Evolutionary conservation across 2,888 invertebrate species (phyloP).

Genomic region (Eubasilissa splendida): DNA sequence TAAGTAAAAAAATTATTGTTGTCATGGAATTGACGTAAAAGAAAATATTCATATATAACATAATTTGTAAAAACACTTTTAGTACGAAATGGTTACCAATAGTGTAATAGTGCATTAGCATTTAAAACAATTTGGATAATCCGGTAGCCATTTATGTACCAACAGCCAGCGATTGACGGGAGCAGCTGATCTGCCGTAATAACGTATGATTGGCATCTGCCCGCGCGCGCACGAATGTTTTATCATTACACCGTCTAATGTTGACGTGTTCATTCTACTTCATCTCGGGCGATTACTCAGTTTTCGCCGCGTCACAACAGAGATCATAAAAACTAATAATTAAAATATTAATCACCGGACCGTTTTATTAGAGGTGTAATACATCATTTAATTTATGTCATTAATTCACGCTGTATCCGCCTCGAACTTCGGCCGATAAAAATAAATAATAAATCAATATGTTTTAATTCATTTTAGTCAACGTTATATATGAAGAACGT

Average conservation of each 20-base stretch:
- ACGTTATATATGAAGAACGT: constrained; percentile 26
- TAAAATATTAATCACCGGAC: constrained; percentile 37
- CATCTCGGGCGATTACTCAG: constrained; percentile 37
- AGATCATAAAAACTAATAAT: constrained; percentile 32
- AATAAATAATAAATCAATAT: constrained; percentile 23
- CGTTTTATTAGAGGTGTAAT: constrained; percentile 37
- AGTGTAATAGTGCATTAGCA: too few species aligned
- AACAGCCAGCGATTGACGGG: neutral
- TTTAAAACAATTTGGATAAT: too few species aligned
- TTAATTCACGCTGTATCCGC: constrained; percentile 33
- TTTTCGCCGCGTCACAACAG: constrained; percentile 37
- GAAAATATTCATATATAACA: too few species aligned
- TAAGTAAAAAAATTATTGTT: too few species aligned
- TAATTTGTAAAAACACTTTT: too few species aligned
- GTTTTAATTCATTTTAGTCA: constrained; percentile 16
- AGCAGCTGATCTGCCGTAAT: constrained; percentile 43
- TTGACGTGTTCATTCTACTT: constrained; percentile 52
- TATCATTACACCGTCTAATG: constrained; percentile 47
- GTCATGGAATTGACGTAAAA: too few species aligned
- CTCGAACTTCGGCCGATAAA: constrained; percentile 23
- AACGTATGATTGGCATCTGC: constrained; percentile 54
- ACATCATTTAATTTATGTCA: constrained; percentile 30
- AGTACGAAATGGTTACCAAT: too few species aligned
- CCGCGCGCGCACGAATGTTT: constrained; percentile 45
- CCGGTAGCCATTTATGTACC: too few species aligned